Percentiles rank a stretch among this genome's conserved stretches.
These are phyloP conservation scores for Sebastiscus albofasciatus DNA, from an alignment of 2,797 vertebrate species.

Conservation along the genomic window DNA sequence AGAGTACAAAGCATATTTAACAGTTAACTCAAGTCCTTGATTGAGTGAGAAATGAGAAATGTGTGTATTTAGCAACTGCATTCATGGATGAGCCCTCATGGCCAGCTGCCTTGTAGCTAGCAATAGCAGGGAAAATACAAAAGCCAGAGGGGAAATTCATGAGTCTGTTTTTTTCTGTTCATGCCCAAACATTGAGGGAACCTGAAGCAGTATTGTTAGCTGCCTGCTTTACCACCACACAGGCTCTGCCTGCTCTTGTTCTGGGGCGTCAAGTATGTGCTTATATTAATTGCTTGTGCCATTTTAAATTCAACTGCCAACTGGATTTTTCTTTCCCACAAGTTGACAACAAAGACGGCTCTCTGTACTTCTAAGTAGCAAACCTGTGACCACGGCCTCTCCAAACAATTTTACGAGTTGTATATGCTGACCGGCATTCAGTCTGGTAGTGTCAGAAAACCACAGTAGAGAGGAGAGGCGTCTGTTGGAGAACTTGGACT, in stretches of 20 bases:
- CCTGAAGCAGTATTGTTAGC: slow-evolving; percentile 11
- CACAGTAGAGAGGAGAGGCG: not conserved
- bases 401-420: not conserved
- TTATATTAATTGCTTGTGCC: slow-evolving; percentile 26
- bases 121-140: slow-evolving; percentile 6
- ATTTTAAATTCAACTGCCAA: not conserved
- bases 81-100: not conserved
- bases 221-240: not conserved
- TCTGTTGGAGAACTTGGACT: not conserved
- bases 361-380: not conserved
- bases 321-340: not conserved
- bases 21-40: not conserved
- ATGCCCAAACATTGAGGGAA: slow-evolving; percentile 17
- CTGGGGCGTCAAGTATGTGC: slow-evolving; percentile 27
- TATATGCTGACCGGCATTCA: not conserved
- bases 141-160: slow-evolving; percentile 1
- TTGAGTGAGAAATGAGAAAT: not conserved
- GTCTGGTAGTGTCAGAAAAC: not conserved
- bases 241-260: slow-evolving; percentile 41
- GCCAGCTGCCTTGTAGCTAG: not conserved
- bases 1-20: not conserved
- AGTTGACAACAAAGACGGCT: not conserved
- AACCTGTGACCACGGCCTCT: not conserved
- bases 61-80: not conserved
- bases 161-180: slow-evolving; percentile 12